Conservation (phyloP, 2,113 vertebrate genomes). For the Ariopsis seemanni region DNA sequence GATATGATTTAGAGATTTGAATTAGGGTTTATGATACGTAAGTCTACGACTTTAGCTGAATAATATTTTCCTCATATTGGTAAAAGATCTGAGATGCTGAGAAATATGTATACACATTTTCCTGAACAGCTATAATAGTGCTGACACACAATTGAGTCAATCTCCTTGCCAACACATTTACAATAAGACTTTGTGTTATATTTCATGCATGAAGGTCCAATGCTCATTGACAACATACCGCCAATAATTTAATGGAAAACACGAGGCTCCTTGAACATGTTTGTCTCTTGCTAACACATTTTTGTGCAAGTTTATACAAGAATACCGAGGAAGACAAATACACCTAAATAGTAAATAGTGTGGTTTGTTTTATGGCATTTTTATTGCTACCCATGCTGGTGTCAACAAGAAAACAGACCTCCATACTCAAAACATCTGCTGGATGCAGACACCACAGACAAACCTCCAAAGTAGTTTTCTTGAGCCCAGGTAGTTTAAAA, state of each 20-base stretch:
- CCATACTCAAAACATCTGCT: constrained; percentile 44
- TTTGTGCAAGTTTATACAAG: constrained; percentile 8
- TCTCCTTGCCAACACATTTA: not conserved
- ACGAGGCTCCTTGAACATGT: not conserved
- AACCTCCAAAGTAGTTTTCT: constrained; percentile 28
- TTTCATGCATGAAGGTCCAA: constrained; percentile 53
- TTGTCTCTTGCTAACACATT: not conserved
- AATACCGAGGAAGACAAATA: constrained; percentile 28
- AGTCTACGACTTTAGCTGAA: not conserved
- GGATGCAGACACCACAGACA: constrained; percentile 4
- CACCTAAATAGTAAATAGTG: constrained; percentile 40
- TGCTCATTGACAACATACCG: constrained; percentile 45
- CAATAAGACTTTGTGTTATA: constrained; percentile 40
- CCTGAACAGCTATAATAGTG: constrained; percentile 25
- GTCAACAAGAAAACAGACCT: constrained; percentile 45
- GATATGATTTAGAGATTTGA: not conserved
- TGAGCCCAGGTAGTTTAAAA: constrained; percentile 6
- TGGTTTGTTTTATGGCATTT: constrained; percentile 48
- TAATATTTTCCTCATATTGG: not conserved
- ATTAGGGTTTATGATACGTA: not conserved
- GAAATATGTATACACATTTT: constrained; percentile 18
- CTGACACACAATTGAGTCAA: constrained; percentile 5
- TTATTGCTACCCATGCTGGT: constrained; percentile 44
- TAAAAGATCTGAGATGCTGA: not conserved
- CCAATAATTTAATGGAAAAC: constrained; percentile 33